A percentile compares a stretch with the other conserved stretches of the same genome.
phyloP scores from a whole-genome alignment of 2,113 vertebrate genomes.

The Nothobranchius kuhntae region DNA sequence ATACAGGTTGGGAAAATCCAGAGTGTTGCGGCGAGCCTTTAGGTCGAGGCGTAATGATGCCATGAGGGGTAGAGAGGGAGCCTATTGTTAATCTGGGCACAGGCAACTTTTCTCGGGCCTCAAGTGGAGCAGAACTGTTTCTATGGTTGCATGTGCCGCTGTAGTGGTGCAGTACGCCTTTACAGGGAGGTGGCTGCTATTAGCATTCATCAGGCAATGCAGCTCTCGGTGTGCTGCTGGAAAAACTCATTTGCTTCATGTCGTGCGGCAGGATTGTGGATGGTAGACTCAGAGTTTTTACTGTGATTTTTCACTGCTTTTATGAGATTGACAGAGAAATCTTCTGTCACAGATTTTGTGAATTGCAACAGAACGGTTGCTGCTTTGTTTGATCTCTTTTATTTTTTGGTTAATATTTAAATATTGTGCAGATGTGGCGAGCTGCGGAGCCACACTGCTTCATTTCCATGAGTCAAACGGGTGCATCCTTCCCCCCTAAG shows the following conservation, averaged over 20 bases:
- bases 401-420: slow-evolving; percentile 7
- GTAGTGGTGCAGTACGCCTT: slow-evolving; percentile 61
- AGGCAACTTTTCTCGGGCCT: slow-evolving; percentile 55
- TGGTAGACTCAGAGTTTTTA: slow-evolving; percentile 39
- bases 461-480: slow-evolving; percentile 18
- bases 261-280: slow-evolving; percentile 55
- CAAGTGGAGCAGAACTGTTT: slow-evolving; percentile 76
- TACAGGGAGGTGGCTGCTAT: slow-evolving; percentile 67
- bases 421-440: slow-evolving; percentile 17
- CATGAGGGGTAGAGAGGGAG: slow-evolving; percentile 48
- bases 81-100: slow-evolving; percentile 75
- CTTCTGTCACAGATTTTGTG: slow-evolving; percentile 12
- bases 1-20: background rate
- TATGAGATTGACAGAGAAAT: slow-evolving; percentile 12
- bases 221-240: slow-evolving; percentile 52
- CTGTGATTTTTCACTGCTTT: slow-evolving; percentile 24
- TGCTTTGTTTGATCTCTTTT: slow-evolving; percentile 17
- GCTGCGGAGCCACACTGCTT: slow-evolving; percentile 15
- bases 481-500: slow-evolving; percentile 7
- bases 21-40: background rate
- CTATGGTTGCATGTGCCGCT: slow-evolving; percentile 73
- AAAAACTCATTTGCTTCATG: slow-evolving; percentile 65
- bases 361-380: slow-evolving; percentile 13
- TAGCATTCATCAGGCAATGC: slow-evolving; percentile 73
- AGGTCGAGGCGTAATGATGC: slow-evolving; percentile 46